A percentile compares a stretch with the other conserved stretches of the same genome.
Conservation (phyloP, 2,888 invertebrate species). For the Tyria jacobaeae region DNA sequence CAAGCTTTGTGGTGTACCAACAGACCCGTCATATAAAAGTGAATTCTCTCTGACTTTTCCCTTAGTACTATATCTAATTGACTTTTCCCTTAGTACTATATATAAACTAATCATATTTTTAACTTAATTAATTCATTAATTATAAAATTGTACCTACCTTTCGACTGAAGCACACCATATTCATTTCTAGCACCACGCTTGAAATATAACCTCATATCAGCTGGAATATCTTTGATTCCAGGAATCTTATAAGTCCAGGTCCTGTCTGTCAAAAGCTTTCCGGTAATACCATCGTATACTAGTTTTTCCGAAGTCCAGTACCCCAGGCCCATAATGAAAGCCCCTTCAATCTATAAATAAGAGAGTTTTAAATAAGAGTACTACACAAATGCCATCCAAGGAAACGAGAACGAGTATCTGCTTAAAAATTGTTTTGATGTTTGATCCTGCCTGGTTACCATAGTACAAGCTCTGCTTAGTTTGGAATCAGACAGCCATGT, state of each 20-base stretch:
- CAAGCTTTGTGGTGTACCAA: not conserved
- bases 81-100: too few relatives aligned
- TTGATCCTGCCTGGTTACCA: too few relatives aligned
- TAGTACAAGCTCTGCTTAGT: too few relatives aligned
- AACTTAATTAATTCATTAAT: not conserved
- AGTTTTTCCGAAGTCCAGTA: constrained; percentile 92
- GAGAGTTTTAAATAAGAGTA: not conserved
- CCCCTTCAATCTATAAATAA: constrained; percentile 88
- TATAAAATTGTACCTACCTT: constrained; percentile 76
- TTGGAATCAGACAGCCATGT: too few relatives aligned
- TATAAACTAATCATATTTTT: not conserved
- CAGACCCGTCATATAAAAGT: not conserved
- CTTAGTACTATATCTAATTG: too few relatives aligned
- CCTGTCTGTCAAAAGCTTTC: constrained; percentile 90
- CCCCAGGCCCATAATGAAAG: constrained; percentile 92
- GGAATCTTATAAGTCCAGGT: constrained; percentile 94
- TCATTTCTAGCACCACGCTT: constrained; percentile 87
- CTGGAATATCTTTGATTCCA: constrained; percentile 92
- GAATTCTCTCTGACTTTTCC: too few relatives aligned
- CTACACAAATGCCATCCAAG: too few relatives aligned
- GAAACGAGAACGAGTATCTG: too few relatives aligned
- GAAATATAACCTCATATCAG: constrained; percentile 91
- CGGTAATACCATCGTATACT: constrained; percentile 87
- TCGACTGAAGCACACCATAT: constrained; percentile 88
- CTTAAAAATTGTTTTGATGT: too few relatives aligned